Percentiles rank a stretch among this genome's conserved stretches.
Conservation (phyloP, 2,113 vertebrate genomes). For the Neodontobutis hainanensis region DNA sequence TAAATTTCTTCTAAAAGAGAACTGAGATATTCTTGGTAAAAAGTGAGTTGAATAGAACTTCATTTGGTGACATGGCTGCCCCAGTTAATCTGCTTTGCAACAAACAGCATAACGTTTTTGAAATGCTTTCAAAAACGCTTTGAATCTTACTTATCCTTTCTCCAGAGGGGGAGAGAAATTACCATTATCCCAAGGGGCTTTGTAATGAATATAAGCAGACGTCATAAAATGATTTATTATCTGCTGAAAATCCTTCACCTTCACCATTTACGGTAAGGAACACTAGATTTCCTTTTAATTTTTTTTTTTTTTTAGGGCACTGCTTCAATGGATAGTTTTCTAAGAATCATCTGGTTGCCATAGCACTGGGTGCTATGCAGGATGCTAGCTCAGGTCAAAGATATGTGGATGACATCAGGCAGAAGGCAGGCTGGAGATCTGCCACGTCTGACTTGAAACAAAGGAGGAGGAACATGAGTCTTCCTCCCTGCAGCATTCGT, state of each 20-base stretch:
- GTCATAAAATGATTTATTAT: conserved; percentile 21
- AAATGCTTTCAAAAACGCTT: no score
- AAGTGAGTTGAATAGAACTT: no score
- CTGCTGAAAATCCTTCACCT: conserved; percentile 36
- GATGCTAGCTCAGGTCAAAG: conserved; percentile 55
- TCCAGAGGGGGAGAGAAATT: no score
- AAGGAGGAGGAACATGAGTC: conserved; percentile 17
- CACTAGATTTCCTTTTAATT: background rate
- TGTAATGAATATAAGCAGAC: background rate
- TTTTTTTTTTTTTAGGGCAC: conserved; percentile 10
- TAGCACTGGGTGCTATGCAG: conserved; percentile 30
- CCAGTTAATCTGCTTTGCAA: no score
- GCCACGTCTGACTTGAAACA: conserved; percentile 34
- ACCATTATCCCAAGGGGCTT: conserved; percentile 1
- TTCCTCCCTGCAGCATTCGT: conserved; percentile 11
- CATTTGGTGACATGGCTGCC: no score
- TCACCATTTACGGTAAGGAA: conserved; percentile 64
- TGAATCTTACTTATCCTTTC: no score
- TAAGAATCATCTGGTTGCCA: conserved; percentile 65
- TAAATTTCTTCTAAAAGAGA: no score
- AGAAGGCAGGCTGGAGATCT: conserved; percentile 57
- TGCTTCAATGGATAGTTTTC: conserved; percentile 61
- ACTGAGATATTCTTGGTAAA: no score
- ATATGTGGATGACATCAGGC: conserved; percentile 64
- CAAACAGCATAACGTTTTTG: no score